Conservation (phyloP, 2,888 invertebrate genomes). For the Cephus runcator region DNA sequence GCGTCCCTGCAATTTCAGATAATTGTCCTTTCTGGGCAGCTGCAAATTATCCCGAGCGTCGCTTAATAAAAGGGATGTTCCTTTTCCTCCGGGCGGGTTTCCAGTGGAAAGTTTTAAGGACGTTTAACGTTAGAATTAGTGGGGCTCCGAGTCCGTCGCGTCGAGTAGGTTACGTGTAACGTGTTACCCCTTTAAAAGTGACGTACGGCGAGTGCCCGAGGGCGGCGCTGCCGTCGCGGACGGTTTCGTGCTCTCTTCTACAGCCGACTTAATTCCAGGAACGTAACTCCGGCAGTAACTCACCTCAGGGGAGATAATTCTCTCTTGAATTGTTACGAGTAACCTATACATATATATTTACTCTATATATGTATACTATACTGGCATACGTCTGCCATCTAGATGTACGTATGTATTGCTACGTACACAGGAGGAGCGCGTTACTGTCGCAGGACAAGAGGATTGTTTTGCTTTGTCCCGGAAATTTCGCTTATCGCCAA, state of each 20-base stretch:
- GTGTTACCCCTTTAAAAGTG: constrained; percentile 11
- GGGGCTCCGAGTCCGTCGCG: not conserved
- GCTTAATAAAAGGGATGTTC: constrained; percentile 11
- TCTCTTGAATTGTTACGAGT: not conserved
- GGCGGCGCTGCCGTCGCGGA: constrained; percentile 1
- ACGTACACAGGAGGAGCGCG: too few relatives aligned
- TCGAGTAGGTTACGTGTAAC: not conserved
- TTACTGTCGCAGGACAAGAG: too few relatives aligned
- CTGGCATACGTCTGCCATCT: too few relatives aligned
- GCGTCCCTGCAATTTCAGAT: too few relatives aligned
- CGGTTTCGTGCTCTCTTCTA: constrained; percentile 6
- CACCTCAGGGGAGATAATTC: constrained; percentile 10
- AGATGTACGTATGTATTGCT: too few relatives aligned
- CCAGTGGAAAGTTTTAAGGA: not conserved
- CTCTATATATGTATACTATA: not conserved
- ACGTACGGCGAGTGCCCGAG: constrained; percentile 1
- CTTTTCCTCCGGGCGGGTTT: constrained; percentile 3
- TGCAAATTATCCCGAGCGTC: constrained; percentile 9
- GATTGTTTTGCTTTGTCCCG: not conserved
- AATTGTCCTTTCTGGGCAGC: not conserved
- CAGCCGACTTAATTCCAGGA: constrained; percentile 14
- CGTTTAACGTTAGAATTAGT: constrained; percentile 1
- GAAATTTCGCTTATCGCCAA: too few relatives aligned
- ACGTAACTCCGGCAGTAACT: constrained; percentile 13
- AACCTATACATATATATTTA: not conserved